Percentiles rank a stretch among this genome's conserved stretches.
phyloP scores from a whole-genome alignment of 2,797 vertebrate species.

The Thalassophryne amazonica region DNA sequence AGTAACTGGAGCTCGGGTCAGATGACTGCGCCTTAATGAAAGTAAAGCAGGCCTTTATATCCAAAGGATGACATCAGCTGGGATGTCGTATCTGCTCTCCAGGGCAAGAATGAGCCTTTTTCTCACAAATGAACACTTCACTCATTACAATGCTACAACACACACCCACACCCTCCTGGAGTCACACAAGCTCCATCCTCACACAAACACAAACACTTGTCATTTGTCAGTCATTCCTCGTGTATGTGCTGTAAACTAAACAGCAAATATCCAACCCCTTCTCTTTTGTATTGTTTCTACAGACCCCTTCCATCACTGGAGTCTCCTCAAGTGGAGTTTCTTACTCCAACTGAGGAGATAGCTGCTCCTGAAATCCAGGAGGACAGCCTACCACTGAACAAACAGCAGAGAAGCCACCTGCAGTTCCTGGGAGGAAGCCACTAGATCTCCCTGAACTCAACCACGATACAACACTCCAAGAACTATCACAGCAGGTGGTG shows the following conservation, averaged over 20 bases:
- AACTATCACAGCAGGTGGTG: conserved; percentile 3
- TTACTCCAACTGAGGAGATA: conserved; percentile 66
- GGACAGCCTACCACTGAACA: conserved; percentile 17
- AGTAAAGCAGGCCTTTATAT: conserved; percentile 71
- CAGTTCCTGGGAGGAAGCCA: conserved; percentile 18
- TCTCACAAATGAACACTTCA: conserved; percentile 25
- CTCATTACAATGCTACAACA: conserved; percentile 28
- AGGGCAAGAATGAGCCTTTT: conserved; percentile 75
- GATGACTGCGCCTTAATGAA: conserved; percentile 55
- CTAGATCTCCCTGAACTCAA: conserved; percentile 13
- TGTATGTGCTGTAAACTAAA: conserved; percentile 42
- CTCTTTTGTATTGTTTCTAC: conserved; percentile 42
- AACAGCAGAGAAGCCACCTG: conserved; percentile 13
- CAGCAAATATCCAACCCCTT: conserved; percentile 28
- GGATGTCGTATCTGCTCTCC: conserved; percentile 74
- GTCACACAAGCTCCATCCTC: conserved; percentile 1
- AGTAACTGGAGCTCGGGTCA: conserved; percentile 40
- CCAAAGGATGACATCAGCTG: conserved; percentile 79
- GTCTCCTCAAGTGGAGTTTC: conserved; percentile 71
- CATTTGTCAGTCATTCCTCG: conserved; percentile 39
- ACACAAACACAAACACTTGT: conserved; percentile 34
- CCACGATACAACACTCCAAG: conserved; percentile 8
- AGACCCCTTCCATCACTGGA: conserved; percentile 73
- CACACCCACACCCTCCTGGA: background rate
- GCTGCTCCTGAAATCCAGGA: conserved; percentile 30